phyloP scores from a whole-genome alignment of 1,140 invertebrate species.

The Mamestra configurata region DNA sequence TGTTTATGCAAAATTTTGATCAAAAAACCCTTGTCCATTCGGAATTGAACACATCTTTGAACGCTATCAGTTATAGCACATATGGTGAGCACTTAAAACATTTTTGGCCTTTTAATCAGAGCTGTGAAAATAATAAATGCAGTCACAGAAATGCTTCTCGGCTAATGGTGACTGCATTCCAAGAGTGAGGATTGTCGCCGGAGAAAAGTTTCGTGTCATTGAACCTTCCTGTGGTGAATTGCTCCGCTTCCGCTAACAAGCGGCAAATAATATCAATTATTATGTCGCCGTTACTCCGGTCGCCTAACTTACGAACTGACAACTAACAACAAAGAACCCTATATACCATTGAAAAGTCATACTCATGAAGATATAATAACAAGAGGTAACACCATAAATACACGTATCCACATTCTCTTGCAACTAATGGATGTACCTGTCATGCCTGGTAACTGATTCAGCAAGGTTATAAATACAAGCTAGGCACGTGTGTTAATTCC shows the following conservation, averaged over 20 bases:
- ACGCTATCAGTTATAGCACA: neutral
- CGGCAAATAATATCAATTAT: conserved; percentile 81
- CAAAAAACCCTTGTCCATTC: conserved; percentile 3
- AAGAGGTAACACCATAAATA: conserved; percentile 42
- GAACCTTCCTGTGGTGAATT: conserved; percentile 80
- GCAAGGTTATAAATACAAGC: conserved; percentile 70
- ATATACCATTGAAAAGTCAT: conserved; percentile 24
- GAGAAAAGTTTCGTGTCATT: conserved; percentile 75
- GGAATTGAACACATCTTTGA: conserved; percentile 8
- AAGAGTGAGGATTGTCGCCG: conserved; percentile 68
- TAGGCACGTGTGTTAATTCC: conserved; percentile 80
- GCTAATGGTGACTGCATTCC: conserved; percentile 76
- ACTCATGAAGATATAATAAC: conserved; percentile 39
- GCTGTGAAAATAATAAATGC: conserved; percentile 52
- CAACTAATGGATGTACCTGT: conserved; percentile 62
- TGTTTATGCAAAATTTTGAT: neutral
- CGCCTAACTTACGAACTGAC: conserved; percentile 10
- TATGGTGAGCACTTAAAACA: conserved; percentile 29
- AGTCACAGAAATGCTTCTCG: conserved; percentile 63
- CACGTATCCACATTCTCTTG: conserved; percentile 28
- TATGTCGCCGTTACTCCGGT: conserved; percentile 60
- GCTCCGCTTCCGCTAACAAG: conserved; percentile 76
- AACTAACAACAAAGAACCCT: conserved; percentile 10
- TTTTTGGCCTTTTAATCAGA: conserved; percentile 44
- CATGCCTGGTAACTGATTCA: conserved; percentile 74